A percentile compares a stretch with the other conserved stretches of the same genome.
These are phyloP conservation scores for Zootermopsis nevadensis DNA, from an alignment of 2,888 invertebrate species.

Conservation along the genomic window DNA sequence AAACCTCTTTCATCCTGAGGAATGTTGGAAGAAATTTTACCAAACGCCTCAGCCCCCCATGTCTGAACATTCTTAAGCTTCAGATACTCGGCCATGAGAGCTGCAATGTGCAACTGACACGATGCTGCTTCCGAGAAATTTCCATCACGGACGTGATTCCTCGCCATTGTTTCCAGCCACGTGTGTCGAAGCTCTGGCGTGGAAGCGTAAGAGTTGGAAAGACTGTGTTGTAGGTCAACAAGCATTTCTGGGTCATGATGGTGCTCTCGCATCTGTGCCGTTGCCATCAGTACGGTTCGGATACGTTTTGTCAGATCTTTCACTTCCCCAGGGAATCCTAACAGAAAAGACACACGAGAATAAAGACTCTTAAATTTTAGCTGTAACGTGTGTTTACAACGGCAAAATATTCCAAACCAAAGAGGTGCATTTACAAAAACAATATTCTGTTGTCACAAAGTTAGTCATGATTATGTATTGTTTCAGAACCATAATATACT, in stretches of 20 bases:
- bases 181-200: conserved; percentile 94
- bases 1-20: conserved; percentile 86
- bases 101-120: conserved; percentile 94
- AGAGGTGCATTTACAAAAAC: no score
- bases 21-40: conserved; percentile 87
- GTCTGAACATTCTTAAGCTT: conserved; percentile 77
- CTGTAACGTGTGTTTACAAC: no score
- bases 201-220: conserved; percentile 84
- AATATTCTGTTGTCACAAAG: no score
- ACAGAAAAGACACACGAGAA: background rate
- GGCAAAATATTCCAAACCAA: background rate
- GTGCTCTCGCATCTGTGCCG: conserved; percentile 90
- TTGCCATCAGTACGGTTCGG: conserved; percentile 93
- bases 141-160: conserved; percentile 82
- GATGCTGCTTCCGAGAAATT: conserved; percentile 96
- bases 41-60: conserved; percentile 91
- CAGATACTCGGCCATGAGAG: conserved; percentile 93
- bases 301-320: conserved; percentile 94
- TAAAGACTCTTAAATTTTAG: no score
- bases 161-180: conserved; percentile 95
- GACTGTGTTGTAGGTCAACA: conserved; percentile 89
- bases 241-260: conserved; percentile 92
- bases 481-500: no score
- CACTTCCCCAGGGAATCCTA: conserved; percentile 88
- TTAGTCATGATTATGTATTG: no score